phyloP scores from a whole-genome alignment of 53 echinoderm and acorn worm genomes.

The Crossaster papposus region DNA sequence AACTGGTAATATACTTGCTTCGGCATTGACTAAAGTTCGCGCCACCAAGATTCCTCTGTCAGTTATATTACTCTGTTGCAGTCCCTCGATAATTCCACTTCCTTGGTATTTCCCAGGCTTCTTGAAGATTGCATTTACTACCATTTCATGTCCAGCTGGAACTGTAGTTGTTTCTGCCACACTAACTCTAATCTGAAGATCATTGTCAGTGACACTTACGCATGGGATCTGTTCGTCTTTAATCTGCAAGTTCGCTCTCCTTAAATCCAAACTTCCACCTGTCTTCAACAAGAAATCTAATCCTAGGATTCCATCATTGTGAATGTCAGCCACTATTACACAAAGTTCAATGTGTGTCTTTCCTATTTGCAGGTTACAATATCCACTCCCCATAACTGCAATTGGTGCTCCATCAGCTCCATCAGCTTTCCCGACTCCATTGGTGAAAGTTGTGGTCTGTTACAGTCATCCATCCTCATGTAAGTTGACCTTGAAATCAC shows the following conservation, averaged over 20 bases:
- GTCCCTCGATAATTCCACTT: constrained; percentile 10
- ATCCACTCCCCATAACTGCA: no score
- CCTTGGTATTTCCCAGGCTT: not conserved
- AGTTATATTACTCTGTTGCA: not conserved
- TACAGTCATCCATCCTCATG: no score
- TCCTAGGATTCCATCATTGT: constrained; percentile 15
- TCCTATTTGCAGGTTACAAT: no score
- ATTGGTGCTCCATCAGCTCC: no score
- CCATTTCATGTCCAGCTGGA: constrained; percentile 1
- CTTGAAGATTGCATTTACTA: not conserved
- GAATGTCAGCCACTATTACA: not conserved
- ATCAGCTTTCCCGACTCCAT: no score
- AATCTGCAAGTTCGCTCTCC: not conserved
- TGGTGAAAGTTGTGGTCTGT: no score
- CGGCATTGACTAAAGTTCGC: constrained; percentile 2
- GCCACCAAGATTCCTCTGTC: not conserved
- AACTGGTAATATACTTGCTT: not conserved
- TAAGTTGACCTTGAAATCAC: no score
- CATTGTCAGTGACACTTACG: not conserved
- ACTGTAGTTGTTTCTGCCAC: not conserved
- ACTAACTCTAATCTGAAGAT: not conserved
- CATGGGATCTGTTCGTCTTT: constrained; percentile 24
- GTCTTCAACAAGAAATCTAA: constrained; percentile 23
- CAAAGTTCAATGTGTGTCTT: no score
- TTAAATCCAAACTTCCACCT: constrained; percentile 13